Evolutionary conservation across 2,113 vertebrate species (phyloP).

Genomic region (Lepus americanus): DNA sequence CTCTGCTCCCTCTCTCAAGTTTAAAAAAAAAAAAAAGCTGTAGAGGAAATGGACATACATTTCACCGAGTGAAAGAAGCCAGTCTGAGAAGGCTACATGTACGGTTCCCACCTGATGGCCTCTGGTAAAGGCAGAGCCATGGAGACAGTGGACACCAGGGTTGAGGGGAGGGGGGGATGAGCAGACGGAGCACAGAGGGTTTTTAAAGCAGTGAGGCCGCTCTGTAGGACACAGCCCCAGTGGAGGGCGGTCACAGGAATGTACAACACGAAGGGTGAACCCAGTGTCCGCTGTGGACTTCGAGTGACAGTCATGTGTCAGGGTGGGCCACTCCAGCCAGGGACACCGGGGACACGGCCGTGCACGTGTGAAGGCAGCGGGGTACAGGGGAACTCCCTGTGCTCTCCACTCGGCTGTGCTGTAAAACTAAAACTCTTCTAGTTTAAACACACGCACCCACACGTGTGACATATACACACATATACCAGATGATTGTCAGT

Average conservation of each 20-base stretch:
- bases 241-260: not conserved
- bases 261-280: not conserved
- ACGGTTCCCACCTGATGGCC: not conserved
- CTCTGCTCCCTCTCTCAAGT: too few species aligned
- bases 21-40: too few species aligned
- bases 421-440: not conserved
- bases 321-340: accelerated
- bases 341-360: too few species aligned
- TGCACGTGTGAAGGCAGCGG: accelerated
- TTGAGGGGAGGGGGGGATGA: not conserved
- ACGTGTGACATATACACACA: not conserved
- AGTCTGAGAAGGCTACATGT: not conserved
- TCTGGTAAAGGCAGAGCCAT: not conserved
- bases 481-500: not conserved
- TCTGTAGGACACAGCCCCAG: too few species aligned
- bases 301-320: not conserved
- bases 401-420: not conserved
- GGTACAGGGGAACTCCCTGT: not conserved
- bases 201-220: not conserved
- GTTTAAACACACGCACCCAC: not conserved
- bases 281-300: not conserved
- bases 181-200: not conserved
- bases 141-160: not conserved
- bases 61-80: not conserved
- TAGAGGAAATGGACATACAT: not conserved